Percentiles rank a stretch among this genome's conserved stretches.
phyloP scores from a whole-genome alignment of 1,140 invertebrate species.

The Agrilus planipennis region DNA sequence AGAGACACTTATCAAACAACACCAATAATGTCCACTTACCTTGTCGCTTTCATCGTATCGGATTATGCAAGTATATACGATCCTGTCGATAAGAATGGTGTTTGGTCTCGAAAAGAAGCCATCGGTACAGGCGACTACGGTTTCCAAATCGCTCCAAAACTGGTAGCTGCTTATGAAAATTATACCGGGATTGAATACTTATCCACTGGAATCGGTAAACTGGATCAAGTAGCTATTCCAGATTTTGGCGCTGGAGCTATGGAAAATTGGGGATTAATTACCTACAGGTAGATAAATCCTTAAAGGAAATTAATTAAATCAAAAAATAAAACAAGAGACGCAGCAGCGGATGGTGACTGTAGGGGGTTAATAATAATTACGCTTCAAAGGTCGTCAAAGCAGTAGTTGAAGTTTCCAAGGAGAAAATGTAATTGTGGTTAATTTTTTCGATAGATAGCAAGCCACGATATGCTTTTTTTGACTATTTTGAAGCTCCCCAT shows the following conservation, averaged over 20 bases:
- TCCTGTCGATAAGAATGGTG: conserved; percentile 47
- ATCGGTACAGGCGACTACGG: conserved; percentile 50
- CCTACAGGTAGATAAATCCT: conserved; percentile 69
- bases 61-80: conserved; percentile 59
- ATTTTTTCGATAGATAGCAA: no score
- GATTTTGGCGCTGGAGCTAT: conserved; percentile 79
- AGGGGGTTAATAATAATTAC: no score
- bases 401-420: no score
- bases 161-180: conserved; percentile 34
- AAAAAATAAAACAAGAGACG: no score
- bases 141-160: conserved; percentile 33
- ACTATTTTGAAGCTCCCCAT: no score
- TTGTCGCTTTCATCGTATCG: conserved; percentile 78
- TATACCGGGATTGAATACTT: conserved; percentile 40
- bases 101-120: conserved; percentile 66
- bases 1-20: conserved; percentile 1
- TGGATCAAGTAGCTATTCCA: conserved; percentile 55
- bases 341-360: no score
- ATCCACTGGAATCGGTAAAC: conserved; percentile 20
- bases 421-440: no score
- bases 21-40: conserved; percentile 73
- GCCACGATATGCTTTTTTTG: no score
- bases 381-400: no score
- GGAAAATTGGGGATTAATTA: conserved; percentile 82
- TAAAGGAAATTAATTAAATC: no score